Conservation (phyloP, 2,888 invertebrate species). For the Ceramica pisi region DNA sequence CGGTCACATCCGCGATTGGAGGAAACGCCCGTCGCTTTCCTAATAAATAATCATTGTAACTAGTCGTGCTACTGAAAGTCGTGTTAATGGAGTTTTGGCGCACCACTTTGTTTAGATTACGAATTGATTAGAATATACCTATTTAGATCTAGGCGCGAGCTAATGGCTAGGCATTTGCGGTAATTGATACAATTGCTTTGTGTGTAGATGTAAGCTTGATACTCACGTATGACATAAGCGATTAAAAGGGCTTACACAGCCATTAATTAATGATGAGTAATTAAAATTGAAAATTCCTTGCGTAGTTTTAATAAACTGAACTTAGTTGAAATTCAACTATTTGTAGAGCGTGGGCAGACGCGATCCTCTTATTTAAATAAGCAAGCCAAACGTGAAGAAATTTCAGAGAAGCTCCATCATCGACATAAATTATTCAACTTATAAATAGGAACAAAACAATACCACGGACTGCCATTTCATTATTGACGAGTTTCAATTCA, state of each 20-base stretch:
- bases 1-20: slow-evolving; percentile 77
- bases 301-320: not conserved
- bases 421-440: slow-evolving; percentile 1
- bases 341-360: not conserved
- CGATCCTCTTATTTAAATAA: slow-evolving; percentile 4
- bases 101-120: slow-evolving; percentile 63
- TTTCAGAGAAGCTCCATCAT: slow-evolving; percentile 8
- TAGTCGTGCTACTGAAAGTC: slow-evolving; percentile 62
- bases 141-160: slow-evolving; percentile 47
- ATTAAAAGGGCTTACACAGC: slow-evolving; percentile 4
- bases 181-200: slow-evolving; percentile 48
- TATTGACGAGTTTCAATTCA: slow-evolving; percentile 36
- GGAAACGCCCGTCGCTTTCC: slow-evolving; percentile 76
- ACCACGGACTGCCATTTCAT: not conserved
- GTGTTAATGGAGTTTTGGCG: slow-evolving; percentile 69
- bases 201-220: slow-evolving; percentile 8
- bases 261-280: not conserved
- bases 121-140: slow-evolving; percentile 58
- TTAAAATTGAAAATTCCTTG: slow-evolving; percentile 3
- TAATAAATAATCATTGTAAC: slow-evolving; percentile 84
- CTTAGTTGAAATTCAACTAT: slow-evolving; percentile 12
- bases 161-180: slow-evolving; percentile 33
- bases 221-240: not conserved
- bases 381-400: slow-evolving; percentile 8
- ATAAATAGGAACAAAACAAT: slow-evolving; percentile 19